A percentile compares a stretch with the other conserved stretches of the same genome.
These are phyloP conservation scores for Drosophila pruinosa DNA, from an alignment of 1,140 invertebrate species.

Conservation along the genomic window DNA sequence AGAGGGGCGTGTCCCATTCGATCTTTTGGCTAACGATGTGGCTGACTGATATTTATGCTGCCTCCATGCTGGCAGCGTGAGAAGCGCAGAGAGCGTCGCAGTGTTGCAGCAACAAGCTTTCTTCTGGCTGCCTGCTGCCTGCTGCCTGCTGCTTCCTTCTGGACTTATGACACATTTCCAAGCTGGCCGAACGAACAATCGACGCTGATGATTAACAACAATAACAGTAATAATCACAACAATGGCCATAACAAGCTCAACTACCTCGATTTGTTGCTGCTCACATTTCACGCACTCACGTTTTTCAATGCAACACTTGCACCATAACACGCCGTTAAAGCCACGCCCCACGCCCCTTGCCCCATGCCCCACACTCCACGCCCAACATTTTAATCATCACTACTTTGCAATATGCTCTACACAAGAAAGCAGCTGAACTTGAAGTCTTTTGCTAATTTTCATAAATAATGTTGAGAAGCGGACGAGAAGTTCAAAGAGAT, in stretches of 20 bases:
- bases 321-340: constrained; percentile 9
- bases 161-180: constrained; percentile 21
- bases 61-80: constrained; percentile 7
- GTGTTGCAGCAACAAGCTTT: constrained; percentile 6
- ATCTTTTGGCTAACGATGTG: constrained; percentile 44
- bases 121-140: too few relatives aligned
- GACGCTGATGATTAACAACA: constrained; percentile 37
- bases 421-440: background rate
- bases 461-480: too few relatives aligned
- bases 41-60: constrained; percentile 34
- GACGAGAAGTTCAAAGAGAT: too few relatives aligned
- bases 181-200: constrained; percentile 13
- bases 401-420: constrained; percentile 9
- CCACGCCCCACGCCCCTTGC: constrained; percentile 8
- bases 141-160: too few relatives aligned
- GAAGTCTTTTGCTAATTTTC: too few relatives aligned
- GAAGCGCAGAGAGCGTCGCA: constrained; percentile 22
- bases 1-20: constrained; percentile 11
- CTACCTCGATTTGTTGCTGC: constrained; percentile 38
- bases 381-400: constrained; percentile 44
- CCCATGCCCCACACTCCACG: background rate
- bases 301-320: constrained; percentile 74
- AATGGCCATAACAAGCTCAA: constrained; percentile 25
- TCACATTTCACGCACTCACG: constrained; percentile 73
- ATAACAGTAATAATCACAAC: constrained; percentile 40